Evolutionary conservation across 2,888 invertebrate species (phyloP).

Genomic region (Philonicus albiceps): DNA sequence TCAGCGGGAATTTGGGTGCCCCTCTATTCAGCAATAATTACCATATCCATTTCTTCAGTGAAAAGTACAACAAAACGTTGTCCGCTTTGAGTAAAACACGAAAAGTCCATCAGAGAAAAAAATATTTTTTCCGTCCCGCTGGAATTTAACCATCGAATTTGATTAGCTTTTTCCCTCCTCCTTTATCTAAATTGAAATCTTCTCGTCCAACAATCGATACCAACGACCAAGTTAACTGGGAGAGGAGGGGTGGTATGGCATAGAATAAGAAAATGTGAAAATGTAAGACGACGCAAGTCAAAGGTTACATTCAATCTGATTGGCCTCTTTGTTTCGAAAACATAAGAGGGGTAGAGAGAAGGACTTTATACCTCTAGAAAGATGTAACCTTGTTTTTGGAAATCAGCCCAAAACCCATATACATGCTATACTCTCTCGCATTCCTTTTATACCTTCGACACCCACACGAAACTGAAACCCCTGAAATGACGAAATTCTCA

Average conservation of each 20-base stretch:
- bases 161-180: slow-evolving; percentile 1
- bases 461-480: slow-evolving; percentile 2
- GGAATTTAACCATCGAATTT: neutral
- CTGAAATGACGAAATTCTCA: neutral
- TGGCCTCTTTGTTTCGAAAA: slow-evolving; percentile 44
- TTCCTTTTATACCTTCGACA: neutral
- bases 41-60: neutral
- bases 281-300: slow-evolving; percentile 48
- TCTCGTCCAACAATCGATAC: neutral
- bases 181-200: neutral
- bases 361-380: neutral
- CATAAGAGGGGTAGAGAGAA: neutral
- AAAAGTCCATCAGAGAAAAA: slow-evolving; percentile 14
- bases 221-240: neutral
- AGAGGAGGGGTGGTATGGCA: neutral
- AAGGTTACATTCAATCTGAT: slow-evolving; percentile 47
- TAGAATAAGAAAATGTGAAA: neutral
- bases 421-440: too few relatives aligned
- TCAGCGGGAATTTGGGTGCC: neutral
- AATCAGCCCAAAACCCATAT: slow-evolving; percentile 5
- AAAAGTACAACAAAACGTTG: neutral
- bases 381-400: neutral
- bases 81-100: neutral
- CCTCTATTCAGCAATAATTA: neutral
- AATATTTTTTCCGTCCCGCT: neutral